Evolutionary conservation across 2,888 invertebrate species (phyloP).

Genomic region (Patella pellucida): DNA sequence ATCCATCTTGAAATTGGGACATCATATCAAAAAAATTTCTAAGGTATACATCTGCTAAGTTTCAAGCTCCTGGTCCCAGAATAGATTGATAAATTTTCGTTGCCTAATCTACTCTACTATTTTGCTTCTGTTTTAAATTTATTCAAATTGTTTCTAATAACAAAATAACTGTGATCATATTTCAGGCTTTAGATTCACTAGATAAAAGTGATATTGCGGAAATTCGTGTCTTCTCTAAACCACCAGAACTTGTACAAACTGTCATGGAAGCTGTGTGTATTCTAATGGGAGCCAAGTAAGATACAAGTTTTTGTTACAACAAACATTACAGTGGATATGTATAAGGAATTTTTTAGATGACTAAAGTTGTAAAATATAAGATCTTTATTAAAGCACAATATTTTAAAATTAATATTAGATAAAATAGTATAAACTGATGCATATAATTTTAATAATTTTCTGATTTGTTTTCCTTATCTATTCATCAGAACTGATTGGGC

Average conservation of each 20-base stretch:
- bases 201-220: slow-evolving; percentile 94
- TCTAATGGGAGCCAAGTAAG: slow-evolving; percentile 84
- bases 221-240: slow-evolving; percentile 88
- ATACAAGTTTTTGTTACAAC: slow-evolving; percentile 30
- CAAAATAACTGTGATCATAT: too few relatives aligned
- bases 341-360: not conserved
- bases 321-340: not conserved
- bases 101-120: not conserved
- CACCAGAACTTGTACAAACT: slow-evolving; percentile 85
- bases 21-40: too few relatives aligned
- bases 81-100: too few relatives aligned
- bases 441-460: too few relatives aligned
- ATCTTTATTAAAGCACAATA: not conserved
- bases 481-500: slow-evolving; percentile 85
- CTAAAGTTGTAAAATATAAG: not conserved
- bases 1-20: too few relatives aligned
- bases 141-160: not conserved
- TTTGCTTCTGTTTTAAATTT: not conserved
- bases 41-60: too few relatives aligned
- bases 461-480: not conserved
- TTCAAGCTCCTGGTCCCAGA: too few relatives aligned
- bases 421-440: too few relatives aligned
- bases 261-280: slow-evolving; percentile 94
- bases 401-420: too few relatives aligned
- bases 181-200: slow-evolving; percentile 81